These are phyloP conservation scores for Idaea aversata DNA, from an alignment of 2,888 invertebrate species.

Conservation along the genomic window DNA sequence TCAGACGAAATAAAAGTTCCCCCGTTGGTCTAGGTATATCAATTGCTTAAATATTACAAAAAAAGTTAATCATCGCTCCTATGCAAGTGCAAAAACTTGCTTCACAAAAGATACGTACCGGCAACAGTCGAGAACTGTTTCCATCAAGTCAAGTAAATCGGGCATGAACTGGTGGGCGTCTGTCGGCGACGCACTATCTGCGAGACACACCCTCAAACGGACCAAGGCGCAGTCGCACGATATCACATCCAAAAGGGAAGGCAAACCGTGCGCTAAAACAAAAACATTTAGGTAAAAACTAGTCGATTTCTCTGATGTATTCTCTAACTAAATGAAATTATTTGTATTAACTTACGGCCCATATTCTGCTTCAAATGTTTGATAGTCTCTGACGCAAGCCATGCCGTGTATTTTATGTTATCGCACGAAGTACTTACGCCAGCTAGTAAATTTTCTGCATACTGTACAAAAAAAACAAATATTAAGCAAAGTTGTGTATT, in stretches of 20 bases:
- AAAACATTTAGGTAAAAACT: slow-evolving; percentile 8
- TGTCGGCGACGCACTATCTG: slow-evolving; percentile 57
- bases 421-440: slow-evolving; percentile 86
- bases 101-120: slow-evolving; percentile 51
- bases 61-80: too few species aligned
- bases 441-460: slow-evolving; percentile 85
- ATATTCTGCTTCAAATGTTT: slow-evolving; percentile 71
- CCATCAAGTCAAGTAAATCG: slow-evolving; percentile 83
- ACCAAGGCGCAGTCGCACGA: slow-evolving; percentile 88
- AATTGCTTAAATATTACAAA: too few species aligned
- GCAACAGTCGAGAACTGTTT: slow-evolving; percentile 82
- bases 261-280: slow-evolving; percentile 70
- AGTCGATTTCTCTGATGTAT: neutral
- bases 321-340: neutral
- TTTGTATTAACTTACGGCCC: slow-evolving; percentile 46
- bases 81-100: too few species aligned
- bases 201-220: slow-evolving; percentile 84
- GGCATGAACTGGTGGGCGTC: slow-evolving; percentile 83
- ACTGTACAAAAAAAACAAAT: slow-evolving; percentile 44
- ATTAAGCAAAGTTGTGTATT: neutral
- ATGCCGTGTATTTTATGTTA: slow-evolving; percentile 72
- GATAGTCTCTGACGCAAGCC: slow-evolving; percentile 73
- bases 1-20: too few species aligned
- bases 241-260: slow-evolving; percentile 86
- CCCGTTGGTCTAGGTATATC: too few species aligned